Base-by-base conservation (phyloP, 2,888 invertebrate genomes). In the Euproctis similis region DNA sequence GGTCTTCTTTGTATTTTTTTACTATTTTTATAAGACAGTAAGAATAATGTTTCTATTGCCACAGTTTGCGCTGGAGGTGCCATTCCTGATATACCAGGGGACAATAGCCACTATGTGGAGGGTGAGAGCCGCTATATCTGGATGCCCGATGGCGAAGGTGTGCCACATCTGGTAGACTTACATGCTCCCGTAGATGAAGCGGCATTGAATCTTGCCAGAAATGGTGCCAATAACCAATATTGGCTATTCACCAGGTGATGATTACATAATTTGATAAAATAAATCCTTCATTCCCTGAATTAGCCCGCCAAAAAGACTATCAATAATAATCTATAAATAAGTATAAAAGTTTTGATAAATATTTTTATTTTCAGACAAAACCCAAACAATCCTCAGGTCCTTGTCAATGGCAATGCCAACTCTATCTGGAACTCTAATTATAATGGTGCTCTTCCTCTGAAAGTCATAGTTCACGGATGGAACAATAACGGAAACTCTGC, bases 381-480 rank as follows among this genome's bases (percentile, higher is more conserved):
- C 35, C 64, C 53, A 0, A 56, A 26, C 26, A 60, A 34, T 24
- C 33, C 37, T 1, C 67, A 71, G 53, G n/a, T 64, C 0, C 41
- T 74, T 2, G 42, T 48, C 6, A 37, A 65, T 9, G 61, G 62
- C 2, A 57, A 74, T 28, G 51, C 53, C 2, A 55, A 59, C 34
- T 48, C 54, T 2, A 42, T 74, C 19, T 39, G 46, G 34, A 55
- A 37, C 27, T 72, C 74, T 1, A 60, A 65, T 43, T 76, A 66
- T 35, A 16, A 27, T n/a, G 55, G 39, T 8, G 52, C 38, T 30
- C 56, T 62, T 2, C 65, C 59, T 0, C 31, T 58, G 5, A 66
- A 61, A 27, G 61, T 75, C 2, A 42, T 77, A 13, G 65, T 69
- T 10, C 75, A 77, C 30, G 75, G 76, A 2, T 76, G 73, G 73